Percentiles rank a stretch among this genome's conserved stretches.
phyloP scores from a whole-genome alignment of 2,797 vertebrate genomes.

The Sitta carolinensis region DNA sequence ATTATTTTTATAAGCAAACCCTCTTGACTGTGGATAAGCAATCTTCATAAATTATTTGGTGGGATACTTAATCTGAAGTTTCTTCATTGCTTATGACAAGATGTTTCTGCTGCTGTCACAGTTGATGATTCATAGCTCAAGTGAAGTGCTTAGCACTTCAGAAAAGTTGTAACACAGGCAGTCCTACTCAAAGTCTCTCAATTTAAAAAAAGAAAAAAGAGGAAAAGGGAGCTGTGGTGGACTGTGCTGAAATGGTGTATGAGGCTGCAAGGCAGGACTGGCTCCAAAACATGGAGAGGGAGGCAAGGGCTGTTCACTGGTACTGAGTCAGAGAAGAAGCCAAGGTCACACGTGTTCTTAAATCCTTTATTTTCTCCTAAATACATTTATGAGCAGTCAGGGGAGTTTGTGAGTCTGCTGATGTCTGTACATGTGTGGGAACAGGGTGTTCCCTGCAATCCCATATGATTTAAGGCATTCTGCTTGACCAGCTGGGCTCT shows the following conservation, averaged over 20 bases:
- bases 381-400: background rate
- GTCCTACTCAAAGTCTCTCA: background rate
- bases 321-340: background rate
- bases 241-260: background rate
- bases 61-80: slow-evolving; percentile 54
- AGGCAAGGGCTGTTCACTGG: background rate
- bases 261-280: background rate
- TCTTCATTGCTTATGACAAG: slow-evolving; percentile 60
- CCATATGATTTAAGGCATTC: fast-evolving
- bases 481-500: background rate
- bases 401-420: background rate
- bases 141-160: slow-evolving; percentile 38
- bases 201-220: background rate
- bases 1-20: background rate
- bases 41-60: slow-evolving; percentile 38
- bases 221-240: background rate
- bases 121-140: slow-evolving; percentile 51
- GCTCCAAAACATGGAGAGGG: background rate
- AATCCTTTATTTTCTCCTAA: background rate
- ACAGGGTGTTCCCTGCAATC: background rate
- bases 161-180: background rate
- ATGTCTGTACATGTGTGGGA: background rate
- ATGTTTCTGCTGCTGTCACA: slow-evolving; percentile 62
- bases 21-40: slow-evolving; percentile 30
- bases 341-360: background rate